Evolutionary conservation across 64 coral and sea anemone genomes (phyloP), one percentile per base, ranked within the genome.

Genomic region (Montipora sp.): DNA sequence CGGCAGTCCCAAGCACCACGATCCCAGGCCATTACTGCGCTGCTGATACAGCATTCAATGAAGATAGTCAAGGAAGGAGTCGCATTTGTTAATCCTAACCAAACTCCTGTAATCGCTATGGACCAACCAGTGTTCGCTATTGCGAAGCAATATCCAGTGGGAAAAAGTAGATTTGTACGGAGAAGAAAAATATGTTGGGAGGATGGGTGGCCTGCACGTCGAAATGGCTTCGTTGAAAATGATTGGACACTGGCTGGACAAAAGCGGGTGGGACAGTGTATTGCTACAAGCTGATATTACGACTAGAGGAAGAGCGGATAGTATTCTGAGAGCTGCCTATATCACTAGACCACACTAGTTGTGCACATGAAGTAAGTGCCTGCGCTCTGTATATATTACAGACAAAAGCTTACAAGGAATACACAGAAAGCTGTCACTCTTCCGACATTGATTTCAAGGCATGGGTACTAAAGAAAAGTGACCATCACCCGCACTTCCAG

Each of bases 71-170:
- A n/a, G n/a, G n/a, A n/a, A n/a, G n/a, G n/a, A n/a, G n/a, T n/a
- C n/a, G n/a, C n/a, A n/a, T n/a, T n/a, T n/a, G n/a, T n/a, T n/a
- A n/a, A n/a, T n/a, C n/a, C n/a, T n/a, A n/a, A 18, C 3, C 80
- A 83, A 23, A 61, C 59, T 21, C 80, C 80, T 15, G 53, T 55
- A 83, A 83, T 83, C 24, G 80, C 3, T 58, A 63, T 83, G 80
- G 80, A 83, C 59, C 51, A 83, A 55, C 51, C 51, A 18, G 3
- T 83, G 16, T 83, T 58, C 59, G 80, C 80, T 23, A 13, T 73
- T 21, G 83, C 83, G 7, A 87, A 87, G 14, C 83, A 87, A 23
- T 0, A 85, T 87, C 47, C 67, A 87, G 83, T 87, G 83, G 83
- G 47, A 73, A 19, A 73, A 48, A 10, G 20, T 47, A 75, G 85